Evolutionary conservation across 2,113 vertebrate species (phyloP), one percentile per base, ranked within the genome.

Genomic region (Spilogale gracilis): DNA sequence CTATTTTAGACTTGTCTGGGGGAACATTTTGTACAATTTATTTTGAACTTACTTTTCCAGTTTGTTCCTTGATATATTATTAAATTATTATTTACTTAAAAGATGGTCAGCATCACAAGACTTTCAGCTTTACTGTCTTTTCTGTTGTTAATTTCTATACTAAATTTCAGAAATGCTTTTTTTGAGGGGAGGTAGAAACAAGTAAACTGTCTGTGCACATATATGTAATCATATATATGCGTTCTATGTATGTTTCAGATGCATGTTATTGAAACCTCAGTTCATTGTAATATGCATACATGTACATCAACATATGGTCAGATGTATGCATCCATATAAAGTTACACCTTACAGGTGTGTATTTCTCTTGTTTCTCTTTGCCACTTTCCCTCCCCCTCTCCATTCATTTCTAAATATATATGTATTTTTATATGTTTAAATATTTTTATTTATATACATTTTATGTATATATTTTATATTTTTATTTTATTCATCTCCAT

Each of bases 11-110:
- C 20, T 89, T 61, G 45, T 60, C 73, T 67, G 71, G 89, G 69
- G 69, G 61, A 86, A 87, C 23, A 30, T 27, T 91, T 71, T 60
- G 32, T 58, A 21, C 18, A 18, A 48, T 84, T 94, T 95, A 67
- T 91, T 85, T 78, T 89, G 78, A 83, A 16, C 56, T 83, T 54
- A 86, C 95, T 94, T 96, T 25, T 92, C 80, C 23, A 93, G 23
- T 86, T 69, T 56, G 58, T 87, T 96, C n/a, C 7, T 16, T 76
- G 61, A 48, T 58, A 58, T 43, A 58, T 63, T 74, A 71, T 56
- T 67, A 50, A 10, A 38, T 90, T 88, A 76, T 87, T 93, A 48
- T 92, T 86, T 86, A 92, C 27, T 96, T 32, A 23, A 85, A 71
- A 94, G 67, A 82, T 45, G 9, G 7, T 63, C n/a, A 65, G 3